Conservation (phyloP, 2,888 invertebrate species). For the Pocota personata region DNA sequence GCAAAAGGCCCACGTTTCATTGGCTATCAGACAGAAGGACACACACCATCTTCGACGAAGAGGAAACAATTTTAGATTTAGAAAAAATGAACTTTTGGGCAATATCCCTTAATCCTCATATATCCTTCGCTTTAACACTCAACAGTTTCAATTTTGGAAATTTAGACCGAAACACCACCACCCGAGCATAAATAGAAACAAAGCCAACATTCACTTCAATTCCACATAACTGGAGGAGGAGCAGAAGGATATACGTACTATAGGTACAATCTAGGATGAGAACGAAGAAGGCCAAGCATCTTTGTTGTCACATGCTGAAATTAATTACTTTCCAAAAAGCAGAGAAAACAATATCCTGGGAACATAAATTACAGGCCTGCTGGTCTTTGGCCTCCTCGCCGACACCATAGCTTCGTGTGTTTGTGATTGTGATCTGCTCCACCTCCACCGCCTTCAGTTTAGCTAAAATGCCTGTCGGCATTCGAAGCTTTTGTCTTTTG, state of each 20-base stretch:
- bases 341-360: conserved; percentile 76
- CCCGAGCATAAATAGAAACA: conserved; percentile 69
- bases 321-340: conserved; percentile 77
- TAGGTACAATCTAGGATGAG: conserved; percentile 2
- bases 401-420: background rate
- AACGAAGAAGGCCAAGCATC: conserved; percentile 69
- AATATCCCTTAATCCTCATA: conserved; percentile 44
- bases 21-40: conserved; percentile 24
- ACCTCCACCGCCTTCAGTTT: conserved; percentile 41
- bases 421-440: conserved; percentile 47
- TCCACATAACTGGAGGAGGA: conserved; percentile 15
- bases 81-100: background rate
- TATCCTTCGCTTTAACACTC: conserved; percentile 41
- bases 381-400: conserved; percentile 65
- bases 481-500: conserved; percentile 66
- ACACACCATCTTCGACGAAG: conserved; percentile 28
- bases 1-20: conserved; percentile 32
- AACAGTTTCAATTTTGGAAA: conserved; percentile 67
- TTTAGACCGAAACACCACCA: conserved; percentile 44
- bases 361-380: conserved; percentile 76
- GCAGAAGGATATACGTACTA: conserved; percentile 4
- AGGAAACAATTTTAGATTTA: conserved; percentile 49
- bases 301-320: conserved; percentile 76
- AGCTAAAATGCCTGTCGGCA: conserved; percentile 61
- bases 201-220: conserved; percentile 62